phyloP scores from a whole-genome alignment of 1,140 invertebrate genomes.

The Heliconius hermathena region DNA sequence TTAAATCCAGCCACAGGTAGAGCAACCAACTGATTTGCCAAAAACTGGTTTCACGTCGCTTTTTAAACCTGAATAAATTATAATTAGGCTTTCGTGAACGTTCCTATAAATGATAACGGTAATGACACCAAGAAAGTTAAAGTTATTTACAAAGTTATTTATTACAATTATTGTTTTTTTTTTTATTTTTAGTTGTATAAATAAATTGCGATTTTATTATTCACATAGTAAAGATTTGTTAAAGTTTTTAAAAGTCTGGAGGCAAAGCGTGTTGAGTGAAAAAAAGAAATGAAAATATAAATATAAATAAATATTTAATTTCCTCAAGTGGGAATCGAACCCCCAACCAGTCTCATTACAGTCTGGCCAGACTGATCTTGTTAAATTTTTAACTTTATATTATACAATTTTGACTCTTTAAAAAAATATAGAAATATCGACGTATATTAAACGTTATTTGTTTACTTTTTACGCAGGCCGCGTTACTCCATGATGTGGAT shows the following conservation, averaged over 20 bases:
- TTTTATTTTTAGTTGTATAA: not conserved
- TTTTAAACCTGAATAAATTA: constrained; percentile 1
- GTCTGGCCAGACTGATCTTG: no score
- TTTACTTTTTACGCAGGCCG: constrained; percentile 44
- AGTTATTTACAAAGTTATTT: not conserved
- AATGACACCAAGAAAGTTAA: not conserved
- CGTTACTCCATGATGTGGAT: constrained; percentile 76
- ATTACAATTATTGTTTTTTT: not conserved
- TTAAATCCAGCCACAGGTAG: not conserved
- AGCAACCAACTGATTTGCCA: not conserved
- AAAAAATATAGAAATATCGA: no score
- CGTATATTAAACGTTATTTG: not conserved
- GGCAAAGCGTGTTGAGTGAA: no score
- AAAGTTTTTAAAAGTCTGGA: no score
- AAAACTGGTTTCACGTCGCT: not conserved
- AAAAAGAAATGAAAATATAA: no score
- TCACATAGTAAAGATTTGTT: no score
- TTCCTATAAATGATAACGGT: not conserved
- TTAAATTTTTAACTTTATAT: no score
- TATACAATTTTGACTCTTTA: no score
- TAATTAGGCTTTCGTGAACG: not conserved
- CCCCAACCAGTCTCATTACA: no score
- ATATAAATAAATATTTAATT: no score
- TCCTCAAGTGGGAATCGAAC: no score
- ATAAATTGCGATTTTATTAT: no score